Percentiles rank a stretch among this genome's conserved stretches.
These are phyloP conservation scores for Herminia tarsipennalis DNA, from an alignment of 2,888 invertebrate genomes.

Conservation along the genomic window DNA sequence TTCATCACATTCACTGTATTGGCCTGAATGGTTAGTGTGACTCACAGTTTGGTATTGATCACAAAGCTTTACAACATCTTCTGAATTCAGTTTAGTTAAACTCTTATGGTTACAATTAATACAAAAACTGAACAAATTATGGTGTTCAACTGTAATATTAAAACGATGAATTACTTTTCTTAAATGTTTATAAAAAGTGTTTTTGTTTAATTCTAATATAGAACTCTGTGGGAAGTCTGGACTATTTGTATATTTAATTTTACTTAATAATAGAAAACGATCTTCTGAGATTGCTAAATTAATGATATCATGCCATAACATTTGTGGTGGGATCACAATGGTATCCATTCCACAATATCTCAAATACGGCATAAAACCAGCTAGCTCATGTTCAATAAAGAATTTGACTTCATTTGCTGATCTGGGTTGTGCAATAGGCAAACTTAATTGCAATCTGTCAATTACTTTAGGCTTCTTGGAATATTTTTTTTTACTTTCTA, in stretches of 20 bases:
- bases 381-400: slow-evolving; percentile 64
- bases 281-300: slow-evolving; percentile 73
- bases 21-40: slow-evolving; percentile 21
- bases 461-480: slow-evolving; percentile 67
- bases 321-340: slow-evolving; percentile 86
- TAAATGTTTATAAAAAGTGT: slow-evolving; percentile 87
- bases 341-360: slow-evolving; percentile 85
- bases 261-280: slow-evolving; percentile 62
- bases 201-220: slow-evolving; percentile 85
- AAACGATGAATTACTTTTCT: slow-evolving; percentile 88
- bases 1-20: slow-evolving; percentile 57
- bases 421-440: slow-evolving; percentile 46
- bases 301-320: slow-evolving; percentile 75
- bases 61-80: slow-evolving; percentile 64
- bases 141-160: slow-evolving; percentile 86
- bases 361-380: slow-evolving; percentile 64
- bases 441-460: slow-evolving; percentile 51
- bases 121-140: slow-evolving; percentile 90
- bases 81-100: slow-evolving; percentile 55
- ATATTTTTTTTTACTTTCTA: slow-evolving; percentile 80
- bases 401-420: slow-evolving; percentile 62
- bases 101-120: slow-evolving; percentile 84
- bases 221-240: slow-evolving; percentile 81
- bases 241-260: slow-evolving; percentile 82
- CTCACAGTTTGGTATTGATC: slow-evolving; percentile 48